Evolutionary conservation across 2,888 invertebrate species (phyloP), one percentile per base, ranked within the genome.

Genomic region (Euzophera pinguis): DNA sequence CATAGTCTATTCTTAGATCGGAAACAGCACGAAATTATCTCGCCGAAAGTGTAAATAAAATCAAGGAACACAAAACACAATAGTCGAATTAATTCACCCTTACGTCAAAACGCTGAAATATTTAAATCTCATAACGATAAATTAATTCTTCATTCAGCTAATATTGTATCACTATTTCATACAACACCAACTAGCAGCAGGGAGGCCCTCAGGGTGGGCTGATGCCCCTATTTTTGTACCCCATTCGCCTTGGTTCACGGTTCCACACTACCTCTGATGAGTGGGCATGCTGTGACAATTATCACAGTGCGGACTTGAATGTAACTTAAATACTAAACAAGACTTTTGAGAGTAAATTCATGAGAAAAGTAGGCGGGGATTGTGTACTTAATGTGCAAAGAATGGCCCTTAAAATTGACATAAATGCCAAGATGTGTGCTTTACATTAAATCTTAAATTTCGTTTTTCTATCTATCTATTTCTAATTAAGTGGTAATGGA

Each of bases 221-320:
- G 48, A 22, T 49, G 53, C 53, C 57, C 22, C 50, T 27, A 22
- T 6, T 6, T 17, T 42, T 17, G 12, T 27, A 37, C 35, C 17
- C 43, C 13, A 22, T 50, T n/a, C 10, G 29, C 32, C 7, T 43
- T 9, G 17, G 35, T 51, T 42, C 17, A 4, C n/a, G n/a, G 7
- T 29, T 16, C 35, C 42, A 22, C 22, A n/a, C 10, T 38, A 22
- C 10, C 17, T 42, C 17, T 42, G 16, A 13, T 16, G 61, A 78
- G 80, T 63, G 42, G 78, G 67, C 85, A 75, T 54, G 85, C 86
- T 80, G 86, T n/a, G 84, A 74, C 69, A 67, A 73, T 75, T 78
- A 59, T 55, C 39, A 56, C 53, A 52, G 52, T 51, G 34, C 50
- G 47, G 51, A 54, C 52, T 58, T 16, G 10, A 38, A 32, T 45